Evolutionary conservation across 92 coral and sea anemone genomes (phyloP).

Genomic region (Desmophyllum pertusum): DNA sequence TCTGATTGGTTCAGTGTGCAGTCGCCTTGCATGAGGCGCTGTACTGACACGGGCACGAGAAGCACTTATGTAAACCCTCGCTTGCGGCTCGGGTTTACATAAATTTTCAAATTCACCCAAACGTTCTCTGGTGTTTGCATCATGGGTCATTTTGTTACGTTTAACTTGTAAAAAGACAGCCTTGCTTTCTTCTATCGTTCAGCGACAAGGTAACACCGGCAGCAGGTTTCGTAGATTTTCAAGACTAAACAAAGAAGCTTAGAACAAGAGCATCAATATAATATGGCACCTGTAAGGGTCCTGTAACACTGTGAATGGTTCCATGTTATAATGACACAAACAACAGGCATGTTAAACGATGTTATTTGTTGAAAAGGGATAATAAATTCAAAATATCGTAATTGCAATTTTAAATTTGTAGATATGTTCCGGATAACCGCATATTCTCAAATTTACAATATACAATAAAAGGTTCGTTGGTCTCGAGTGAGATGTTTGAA

Average conservation of each 20-base stretch:
- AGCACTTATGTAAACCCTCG: too few species aligned
- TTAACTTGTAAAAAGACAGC: not conserved
- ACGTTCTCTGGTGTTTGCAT: too few species aligned
- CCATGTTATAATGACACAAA: not conserved
- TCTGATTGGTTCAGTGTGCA: too few species aligned
- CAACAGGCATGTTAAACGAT: not conserved
- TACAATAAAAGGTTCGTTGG: not conserved
- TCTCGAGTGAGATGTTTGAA: not conserved
- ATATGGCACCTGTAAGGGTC: not conserved
- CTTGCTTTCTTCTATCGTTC: not conserved
- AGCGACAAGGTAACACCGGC: not conserved
- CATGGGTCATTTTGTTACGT: too few species aligned
- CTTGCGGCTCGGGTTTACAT: too few species aligned
- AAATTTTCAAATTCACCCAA: too few species aligned
- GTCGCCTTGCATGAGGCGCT: too few species aligned
- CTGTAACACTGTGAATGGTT: not conserved
- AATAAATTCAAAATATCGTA: not conserved
- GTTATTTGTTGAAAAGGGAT: not conserved
- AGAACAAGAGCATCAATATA: not conserved
- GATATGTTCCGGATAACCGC: not conserved
- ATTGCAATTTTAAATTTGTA: not conserved
- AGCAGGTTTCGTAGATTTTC: slow-evolving; percentile 3
- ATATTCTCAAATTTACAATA: not conserved
- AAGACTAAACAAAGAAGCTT: slow-evolving; percentile 3
- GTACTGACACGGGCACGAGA: too few species aligned